Evolutionary conservation across 2,797 vertebrate species (phyloP).

Genomic region (Ara ararauna): DNA sequence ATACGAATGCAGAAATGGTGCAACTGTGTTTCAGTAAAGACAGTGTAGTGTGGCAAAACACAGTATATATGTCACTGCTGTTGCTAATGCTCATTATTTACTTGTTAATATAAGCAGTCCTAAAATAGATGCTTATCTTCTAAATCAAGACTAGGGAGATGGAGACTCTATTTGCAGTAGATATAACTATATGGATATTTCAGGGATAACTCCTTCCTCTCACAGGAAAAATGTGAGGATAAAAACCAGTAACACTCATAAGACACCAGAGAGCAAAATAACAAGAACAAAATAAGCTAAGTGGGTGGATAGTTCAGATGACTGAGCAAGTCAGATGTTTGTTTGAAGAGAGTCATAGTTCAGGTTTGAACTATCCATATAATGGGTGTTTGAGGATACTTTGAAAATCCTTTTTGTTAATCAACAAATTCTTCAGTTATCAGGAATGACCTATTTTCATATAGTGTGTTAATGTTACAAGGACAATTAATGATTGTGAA

Average conservation of each 20-base stretch:
- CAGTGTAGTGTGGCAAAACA: not conserved
- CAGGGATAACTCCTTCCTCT: not conserved
- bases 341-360: not conserved
- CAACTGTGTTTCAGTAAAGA: not conserved
- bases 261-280: not conserved
- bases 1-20: not conserved
- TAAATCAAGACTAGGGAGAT: not conserved
- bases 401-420: not conserved
- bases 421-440: not conserved
- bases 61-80: not conserved
- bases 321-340: not conserved
- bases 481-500: not conserved
- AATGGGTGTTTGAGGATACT: not conserved
- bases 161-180: not conserved
- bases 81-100: not conserved
- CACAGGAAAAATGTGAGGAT: not conserved
- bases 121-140: not conserved
- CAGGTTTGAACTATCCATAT: not conserved
- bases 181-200: not conserved
- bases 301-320: not conserved
- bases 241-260: not conserved
- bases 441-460: not conserved
- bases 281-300: not conserved
- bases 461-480: accelerated
- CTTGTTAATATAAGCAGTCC: not conserved